Evolutionary conservation across 2,888 invertebrate species (phyloP), one percentile per base, ranked within the genome.

Genomic region (Acleris holmiana): DNA sequence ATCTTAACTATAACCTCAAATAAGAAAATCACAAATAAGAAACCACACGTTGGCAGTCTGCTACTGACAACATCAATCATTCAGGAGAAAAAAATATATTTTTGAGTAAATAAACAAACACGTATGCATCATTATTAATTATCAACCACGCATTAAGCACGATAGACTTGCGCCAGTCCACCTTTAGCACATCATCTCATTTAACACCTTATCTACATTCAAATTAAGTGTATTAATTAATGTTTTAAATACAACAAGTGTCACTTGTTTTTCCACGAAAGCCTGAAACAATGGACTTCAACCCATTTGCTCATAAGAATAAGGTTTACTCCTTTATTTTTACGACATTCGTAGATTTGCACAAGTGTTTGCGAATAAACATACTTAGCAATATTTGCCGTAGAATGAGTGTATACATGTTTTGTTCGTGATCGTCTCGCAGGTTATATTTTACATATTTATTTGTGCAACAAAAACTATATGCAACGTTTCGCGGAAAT

Each of bases 291-390:
- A 51, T 17, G 51, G 46, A 59, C n/a, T 54, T 44, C 54, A 41
- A 23, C 47, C 29, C 23, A 25, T 64, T 25, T 53, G 5, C 18
- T n/a, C 44, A 15, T 29, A 49, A 53, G 53, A 64, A 64, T 54
- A 64, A 18, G 15, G 58, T 63, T 40, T 18, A 48, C 18, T 35
- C 44, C 25, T 40, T 35, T 10, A 2, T 17, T 18, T 53, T 62
- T 46, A 62, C 47, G 35, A 41, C 51, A 35, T 35, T 7, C 17
- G 18, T 35, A 29, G 51, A 64, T 64, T 59, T 64, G 58, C 48
- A 59, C 64, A 59, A 51, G 51, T 64, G 63, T 51, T 40, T 40
- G 49, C 55, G 50, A 47, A 59, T 64, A 54, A 59, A 54, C 41
- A 54, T 47, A 48, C 53, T 59, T 44, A 5, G 41, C 19, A 44